phyloP scores from a whole-genome alignment of 1,140 invertebrate species.

The Zophobas morio region DNA sequence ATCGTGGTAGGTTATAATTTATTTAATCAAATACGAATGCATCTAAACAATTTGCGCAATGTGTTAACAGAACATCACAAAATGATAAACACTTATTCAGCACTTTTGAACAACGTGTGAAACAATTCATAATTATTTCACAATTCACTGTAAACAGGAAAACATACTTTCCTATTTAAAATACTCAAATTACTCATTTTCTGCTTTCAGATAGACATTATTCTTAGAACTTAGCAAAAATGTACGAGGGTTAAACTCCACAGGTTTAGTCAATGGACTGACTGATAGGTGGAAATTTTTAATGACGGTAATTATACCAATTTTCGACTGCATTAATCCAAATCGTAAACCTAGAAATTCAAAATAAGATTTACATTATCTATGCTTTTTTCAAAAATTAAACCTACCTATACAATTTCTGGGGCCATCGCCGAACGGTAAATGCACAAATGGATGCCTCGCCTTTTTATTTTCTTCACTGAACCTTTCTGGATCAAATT shows the following conservation, averaged over 20 bases:
- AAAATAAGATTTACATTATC: neutral
- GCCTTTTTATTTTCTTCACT: slow-evolving; percentile 37
- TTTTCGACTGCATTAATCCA: slow-evolving; percentile 64
- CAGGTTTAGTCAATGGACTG: slow-evolving; percentile 49
- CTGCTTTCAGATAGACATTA: slow-evolving; percentile 48
- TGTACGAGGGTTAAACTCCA: slow-evolving; percentile 42
- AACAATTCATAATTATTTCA: too few species aligned
- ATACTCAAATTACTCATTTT: neutral
- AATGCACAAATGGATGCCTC: slow-evolving; percentile 61
- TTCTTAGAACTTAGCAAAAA: slow-evolving; percentile 49
- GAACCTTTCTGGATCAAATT: too few species aligned
- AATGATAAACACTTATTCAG: too few species aligned
- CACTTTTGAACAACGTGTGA: too few species aligned
- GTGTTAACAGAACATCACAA: too few species aligned
- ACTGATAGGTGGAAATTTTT: slow-evolving; percentile 57
- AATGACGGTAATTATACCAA: slow-evolving; percentile 61
- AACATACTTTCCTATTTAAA: too few species aligned
- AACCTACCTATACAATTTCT: slow-evolving; percentile 53
- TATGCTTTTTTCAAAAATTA: slow-evolving; percentile 60
- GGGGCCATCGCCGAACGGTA: too few species aligned
- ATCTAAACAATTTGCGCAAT: too few species aligned
- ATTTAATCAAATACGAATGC: too few species aligned
- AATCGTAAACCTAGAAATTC: slow-evolving; percentile 64
- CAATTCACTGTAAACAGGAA: too few species aligned
- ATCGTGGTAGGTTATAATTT: too few species aligned